phyloP scores from a whole-genome alignment of 1,140 invertebrate species.

The Campodea augens region DNA sequence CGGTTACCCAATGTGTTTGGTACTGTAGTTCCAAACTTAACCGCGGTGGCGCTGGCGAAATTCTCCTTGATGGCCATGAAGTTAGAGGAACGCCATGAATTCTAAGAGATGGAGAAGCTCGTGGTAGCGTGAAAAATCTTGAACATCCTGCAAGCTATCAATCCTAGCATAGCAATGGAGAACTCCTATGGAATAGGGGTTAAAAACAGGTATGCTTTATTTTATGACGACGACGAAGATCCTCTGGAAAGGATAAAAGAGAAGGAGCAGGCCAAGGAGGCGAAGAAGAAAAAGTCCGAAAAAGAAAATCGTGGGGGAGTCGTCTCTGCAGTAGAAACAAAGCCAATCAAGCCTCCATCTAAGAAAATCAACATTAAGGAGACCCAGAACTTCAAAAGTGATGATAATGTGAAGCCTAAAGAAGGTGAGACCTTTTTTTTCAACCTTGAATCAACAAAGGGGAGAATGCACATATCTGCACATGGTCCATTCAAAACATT shows the following conservation, averaged over 20 bases:
- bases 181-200: conserved; percentile 79
- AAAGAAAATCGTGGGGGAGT: too few species aligned
- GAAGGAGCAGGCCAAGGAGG: conserved; percentile 55
- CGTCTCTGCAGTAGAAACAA: too few species aligned
- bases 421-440: conserved; percentile 30
- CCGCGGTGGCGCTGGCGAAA: too few species aligned
- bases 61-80: too few species aligned
- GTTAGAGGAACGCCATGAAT: too few species aligned
- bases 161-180: conserved; percentile 73
- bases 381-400: conserved; percentile 39
- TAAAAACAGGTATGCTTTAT: conserved; percentile 79
- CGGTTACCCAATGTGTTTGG: too few species aligned
- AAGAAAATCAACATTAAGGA: conserved; percentile 45
- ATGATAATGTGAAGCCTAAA: conserved; percentile 29
- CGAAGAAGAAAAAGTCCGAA: conserved; percentile 66
- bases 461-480: too few species aligned
- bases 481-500: too few species aligned
- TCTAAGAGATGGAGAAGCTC: too few species aligned
- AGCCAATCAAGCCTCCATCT: conserved; percentile 29
- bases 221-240: conserved; percentile 64
- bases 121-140: too few species aligned
- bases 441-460: not conserved
- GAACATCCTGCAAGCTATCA: too few species aligned
- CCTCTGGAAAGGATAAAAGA: conserved; percentile 67
- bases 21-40: too few species aligned